A percentile compares a stretch with the other conserved stretches of the same genome.
Evolutionary conservation across 2,797 vertebrate genomes (phyloP).

Genomic region (Mormyrus proboscirostris): DNA sequence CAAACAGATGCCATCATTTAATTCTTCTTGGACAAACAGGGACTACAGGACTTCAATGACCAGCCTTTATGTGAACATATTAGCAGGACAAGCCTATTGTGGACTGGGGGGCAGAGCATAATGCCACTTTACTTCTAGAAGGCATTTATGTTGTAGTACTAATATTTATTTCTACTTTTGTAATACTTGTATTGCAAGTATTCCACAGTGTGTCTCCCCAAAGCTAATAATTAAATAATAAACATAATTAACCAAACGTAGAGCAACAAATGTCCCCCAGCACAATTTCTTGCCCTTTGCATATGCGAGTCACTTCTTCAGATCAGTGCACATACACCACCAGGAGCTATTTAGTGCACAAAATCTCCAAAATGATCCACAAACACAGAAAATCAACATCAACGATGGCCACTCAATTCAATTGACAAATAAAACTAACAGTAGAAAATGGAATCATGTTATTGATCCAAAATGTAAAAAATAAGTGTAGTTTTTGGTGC

Average conservation of each 20-base stretch:
- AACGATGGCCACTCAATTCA: background rate
- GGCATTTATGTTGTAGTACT: background rate
- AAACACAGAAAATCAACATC: background rate
- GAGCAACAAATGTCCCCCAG: background rate
- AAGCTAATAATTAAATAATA: constrained; percentile 1
- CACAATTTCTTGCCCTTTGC: background rate
- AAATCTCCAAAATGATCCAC: background rate
- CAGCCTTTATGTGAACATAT: background rate
- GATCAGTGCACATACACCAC: background rate
- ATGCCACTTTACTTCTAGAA: background rate
- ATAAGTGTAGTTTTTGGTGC: background rate
- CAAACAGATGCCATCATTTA: background rate
- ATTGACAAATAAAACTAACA: background rate
- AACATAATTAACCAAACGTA: background rate
- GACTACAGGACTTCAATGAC: background rate
- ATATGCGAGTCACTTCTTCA: background rate
- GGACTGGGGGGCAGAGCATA: background rate
- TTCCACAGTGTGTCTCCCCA: background rate
- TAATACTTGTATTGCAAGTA: background rate
- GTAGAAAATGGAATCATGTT: background rate
- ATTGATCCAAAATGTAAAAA: background rate
- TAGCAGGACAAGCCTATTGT: background rate
- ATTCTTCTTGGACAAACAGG: background rate
- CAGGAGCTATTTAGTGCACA: background rate
- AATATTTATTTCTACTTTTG: background rate